Evolutionary conservation across 2,113 vertebrate genomes (phyloP).

Genomic region (Eptesicus fuscus): DNA sequence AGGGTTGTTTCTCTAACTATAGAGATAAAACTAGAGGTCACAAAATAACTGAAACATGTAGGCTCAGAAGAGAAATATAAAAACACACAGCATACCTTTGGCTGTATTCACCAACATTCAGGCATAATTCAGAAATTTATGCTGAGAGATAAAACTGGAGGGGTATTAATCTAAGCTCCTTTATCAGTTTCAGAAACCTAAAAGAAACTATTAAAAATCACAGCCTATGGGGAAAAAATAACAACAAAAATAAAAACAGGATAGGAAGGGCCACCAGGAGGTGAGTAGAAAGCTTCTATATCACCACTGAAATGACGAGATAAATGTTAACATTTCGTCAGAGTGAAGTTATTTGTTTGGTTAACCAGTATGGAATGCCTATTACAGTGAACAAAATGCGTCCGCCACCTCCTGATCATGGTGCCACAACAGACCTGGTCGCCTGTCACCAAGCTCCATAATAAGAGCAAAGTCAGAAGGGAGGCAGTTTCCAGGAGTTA

Average conservation of each 20-base stretch:
- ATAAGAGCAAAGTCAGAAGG: background rate
- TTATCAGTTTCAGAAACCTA: background rate
- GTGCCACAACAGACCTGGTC: background rate
- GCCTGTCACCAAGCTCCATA: background rate
- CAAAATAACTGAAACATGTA: background rate
- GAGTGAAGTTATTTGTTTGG: background rate
- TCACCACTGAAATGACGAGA: background rate
- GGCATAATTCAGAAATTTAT: background rate
- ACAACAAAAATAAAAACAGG: background rate
- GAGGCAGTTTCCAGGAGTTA: background rate
- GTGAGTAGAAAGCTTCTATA: background rate
- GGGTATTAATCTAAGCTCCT: background rate
- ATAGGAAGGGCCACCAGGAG: background rate
- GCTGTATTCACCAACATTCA: background rate
- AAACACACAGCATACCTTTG: background rate
- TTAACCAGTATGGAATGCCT: background rate
- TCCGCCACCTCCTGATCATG: background rate
- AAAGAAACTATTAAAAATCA: background rate
- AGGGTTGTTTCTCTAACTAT: background rate
- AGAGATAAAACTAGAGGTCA: background rate
- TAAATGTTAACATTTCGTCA: background rate
- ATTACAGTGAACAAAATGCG: background rate
- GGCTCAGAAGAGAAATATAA: background rate
- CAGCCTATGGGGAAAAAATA: background rate
- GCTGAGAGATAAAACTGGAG: background rate